phyloP scores from a whole-genome alignment of 2,888 invertebrate genomes.

The Pocota personata region DNA sequence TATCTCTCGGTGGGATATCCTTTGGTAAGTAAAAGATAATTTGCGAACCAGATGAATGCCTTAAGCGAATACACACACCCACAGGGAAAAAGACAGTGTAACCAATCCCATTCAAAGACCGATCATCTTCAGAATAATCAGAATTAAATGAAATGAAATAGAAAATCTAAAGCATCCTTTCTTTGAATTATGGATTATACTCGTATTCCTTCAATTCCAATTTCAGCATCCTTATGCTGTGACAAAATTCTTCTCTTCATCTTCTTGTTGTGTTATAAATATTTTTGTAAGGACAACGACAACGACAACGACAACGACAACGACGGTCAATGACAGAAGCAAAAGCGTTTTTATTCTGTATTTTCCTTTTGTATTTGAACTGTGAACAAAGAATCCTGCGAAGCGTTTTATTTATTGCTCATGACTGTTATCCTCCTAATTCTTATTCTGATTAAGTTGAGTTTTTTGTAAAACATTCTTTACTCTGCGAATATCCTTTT shows the following conservation, averaged over 20 bases:
- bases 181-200: slow-evolving; percentile 42
- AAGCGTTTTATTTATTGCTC: slow-evolving; percentile 53
- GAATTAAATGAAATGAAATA: slow-evolving; percentile 13
- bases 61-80: not conserved
- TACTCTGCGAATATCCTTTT: not conserved
- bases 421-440: slow-evolving; percentile 34
- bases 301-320: not conserved
- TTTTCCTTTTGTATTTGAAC: slow-evolving; percentile 4
- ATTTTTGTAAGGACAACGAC: not conserved
- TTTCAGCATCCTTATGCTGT: not conserved
- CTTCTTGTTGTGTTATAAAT: not conserved
- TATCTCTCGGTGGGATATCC: not conserved
- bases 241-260: not conserved
- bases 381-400: slow-evolving; percentile 22
- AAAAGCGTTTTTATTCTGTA: not conserved
- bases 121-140: not conserved
- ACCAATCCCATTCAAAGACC: not conserved
- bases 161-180: slow-evolving; percentile 2
- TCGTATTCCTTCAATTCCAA: not conserved
- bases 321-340: not conserved
- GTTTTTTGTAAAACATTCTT: slow-evolving; percentile 1
- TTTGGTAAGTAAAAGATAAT: not conserved
- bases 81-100: not conserved
- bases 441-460: slow-evolving; percentile 46
- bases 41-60: not conserved